Evolutionary conservation across 2,113 vertebrate genomes (phyloP).

Genomic region (Anhinga rufa): DNA sequence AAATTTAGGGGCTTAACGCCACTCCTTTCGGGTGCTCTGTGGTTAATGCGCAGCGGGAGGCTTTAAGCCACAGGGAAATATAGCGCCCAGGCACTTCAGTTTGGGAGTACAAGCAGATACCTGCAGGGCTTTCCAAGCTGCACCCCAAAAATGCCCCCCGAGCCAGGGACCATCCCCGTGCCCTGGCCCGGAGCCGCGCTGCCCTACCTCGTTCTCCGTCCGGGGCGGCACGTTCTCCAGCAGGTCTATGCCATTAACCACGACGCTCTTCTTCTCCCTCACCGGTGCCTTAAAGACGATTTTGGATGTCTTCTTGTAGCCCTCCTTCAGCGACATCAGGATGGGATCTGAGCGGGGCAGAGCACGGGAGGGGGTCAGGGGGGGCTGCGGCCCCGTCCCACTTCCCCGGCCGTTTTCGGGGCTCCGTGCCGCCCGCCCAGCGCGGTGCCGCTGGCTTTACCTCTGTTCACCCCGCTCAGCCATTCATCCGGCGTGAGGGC

Average conservation of each 20-base stretch:
- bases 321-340: conserved; percentile 93
- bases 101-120: neutral
- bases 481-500: conserved; percentile 89
- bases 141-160: too few relatives aligned
- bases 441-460: conserved; percentile 19
- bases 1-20: accelerated
- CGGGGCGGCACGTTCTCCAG: conserved; percentile 93
- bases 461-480: conserved; percentile 92
- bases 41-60: accelerated
- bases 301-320: conserved; percentile 84
- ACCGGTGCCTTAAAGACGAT: conserved; percentile 89
- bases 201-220: conserved; percentile 91
- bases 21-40: neutral
- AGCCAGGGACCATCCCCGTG: accelerated
- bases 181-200: accelerated
- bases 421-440: neutral
- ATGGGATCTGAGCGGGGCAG: conserved; percentile 81
- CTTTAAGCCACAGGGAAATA: neutral
- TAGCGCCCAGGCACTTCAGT: accelerated
- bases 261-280: conserved; percentile 88
- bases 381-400: accelerated
- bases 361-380: accelerated
- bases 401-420: accelerated
- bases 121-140: neutral
- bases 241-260: conserved; percentile 94